Percentiles rank a stretch among this genome's conserved stretches.
phyloP scores from a whole-genome alignment of 2,888 invertebrate species.

The Noctua janthe region DNA sequence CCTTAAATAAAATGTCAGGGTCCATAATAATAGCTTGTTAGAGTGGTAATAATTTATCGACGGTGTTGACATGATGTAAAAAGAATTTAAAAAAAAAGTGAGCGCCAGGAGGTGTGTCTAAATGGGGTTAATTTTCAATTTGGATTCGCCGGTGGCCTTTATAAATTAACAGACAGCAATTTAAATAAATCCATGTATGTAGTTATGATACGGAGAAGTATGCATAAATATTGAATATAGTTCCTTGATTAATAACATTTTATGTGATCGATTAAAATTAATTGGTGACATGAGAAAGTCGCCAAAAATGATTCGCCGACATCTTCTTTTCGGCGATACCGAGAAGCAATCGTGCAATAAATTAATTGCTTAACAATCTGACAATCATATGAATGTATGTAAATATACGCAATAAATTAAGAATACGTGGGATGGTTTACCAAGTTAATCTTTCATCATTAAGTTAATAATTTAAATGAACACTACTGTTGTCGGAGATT shows the following conservation, averaged over 20 bases:
- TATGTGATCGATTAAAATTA: conserved; percentile 81
- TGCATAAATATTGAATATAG: conserved; percentile 81
- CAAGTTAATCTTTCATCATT: conserved; percentile 34
- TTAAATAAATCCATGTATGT: conserved; percentile 81
- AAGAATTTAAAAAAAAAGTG: conserved; percentile 76
- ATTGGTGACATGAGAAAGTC: conserved; percentile 78
- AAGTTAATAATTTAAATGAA: conserved; percentile 39
- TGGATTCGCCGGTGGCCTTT: conserved; percentile 86
- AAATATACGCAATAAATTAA: conserved; percentile 63
- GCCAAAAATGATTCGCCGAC: conserved; percentile 68
- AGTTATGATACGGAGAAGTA: conserved; percentile 77
- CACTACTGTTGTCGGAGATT: background rate
- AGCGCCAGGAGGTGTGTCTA: conserved; percentile 86
- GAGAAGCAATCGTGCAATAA: conserved; percentile 71
- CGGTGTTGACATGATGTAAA: conserved; percentile 87
- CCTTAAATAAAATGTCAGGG: conserved; percentile 87
- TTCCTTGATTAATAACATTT: conserved; percentile 81
- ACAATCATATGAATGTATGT: conserved; percentile 64
- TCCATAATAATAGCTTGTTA: conserved; percentile 88
- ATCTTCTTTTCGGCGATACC: conserved; percentile 71
- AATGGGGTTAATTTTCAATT: conserved; percentile 90
- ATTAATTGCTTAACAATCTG: conserved; percentile 65
- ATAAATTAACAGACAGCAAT: conserved; percentile 81
- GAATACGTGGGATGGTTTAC: conserved; percentile 55
- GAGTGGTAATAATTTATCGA: conserved; percentile 86